These are phyloP conservation scores for Epirrhoe alternata DNA, from an alignment of 2,888 invertebrate genomes.

Conservation along the genomic window DNA sequence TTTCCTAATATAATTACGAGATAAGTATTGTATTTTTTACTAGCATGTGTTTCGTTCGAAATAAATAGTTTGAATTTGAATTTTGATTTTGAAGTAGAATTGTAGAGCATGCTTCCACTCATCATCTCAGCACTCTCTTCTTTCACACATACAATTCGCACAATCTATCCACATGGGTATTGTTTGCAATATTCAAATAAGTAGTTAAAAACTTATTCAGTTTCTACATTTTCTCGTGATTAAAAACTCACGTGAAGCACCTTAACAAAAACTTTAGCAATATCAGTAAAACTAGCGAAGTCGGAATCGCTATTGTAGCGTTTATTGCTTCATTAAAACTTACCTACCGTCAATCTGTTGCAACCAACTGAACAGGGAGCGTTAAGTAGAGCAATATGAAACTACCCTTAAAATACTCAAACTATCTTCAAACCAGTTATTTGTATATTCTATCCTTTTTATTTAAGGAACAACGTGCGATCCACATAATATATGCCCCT, in stretches of 20 bases:
- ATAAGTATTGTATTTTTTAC: no score
- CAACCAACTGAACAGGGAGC: constrained; percentile 15
- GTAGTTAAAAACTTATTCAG: not conserved
- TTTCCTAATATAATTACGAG: no score
- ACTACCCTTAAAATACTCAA: not conserved
- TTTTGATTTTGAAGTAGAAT: no score
- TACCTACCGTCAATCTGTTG: constrained; percentile 32
- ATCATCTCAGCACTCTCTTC: no score
- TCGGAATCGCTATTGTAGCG: constrained; percentile 42
- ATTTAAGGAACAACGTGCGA: no score
- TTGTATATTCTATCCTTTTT: no score
- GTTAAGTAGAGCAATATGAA: constrained; percentile 4
- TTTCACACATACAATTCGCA: no score
- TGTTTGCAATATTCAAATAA: not conserved
- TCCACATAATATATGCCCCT: no score
- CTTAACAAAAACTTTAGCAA: constrained; percentile 39
- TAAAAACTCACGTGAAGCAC: not conserved
- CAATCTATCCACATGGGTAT: no score
- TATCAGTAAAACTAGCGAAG: constrained; percentile 44
- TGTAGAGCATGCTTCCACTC: no score
- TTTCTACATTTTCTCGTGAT: not conserved
- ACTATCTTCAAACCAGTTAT: not conserved
- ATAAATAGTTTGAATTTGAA: no score
- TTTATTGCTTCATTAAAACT: constrained; percentile 50
- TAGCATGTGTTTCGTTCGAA: no score